These are phyloP conservation scores for Tachina lurida DNA, from an alignment of 2,888 invertebrate species.

Conservation along the genomic window DNA sequence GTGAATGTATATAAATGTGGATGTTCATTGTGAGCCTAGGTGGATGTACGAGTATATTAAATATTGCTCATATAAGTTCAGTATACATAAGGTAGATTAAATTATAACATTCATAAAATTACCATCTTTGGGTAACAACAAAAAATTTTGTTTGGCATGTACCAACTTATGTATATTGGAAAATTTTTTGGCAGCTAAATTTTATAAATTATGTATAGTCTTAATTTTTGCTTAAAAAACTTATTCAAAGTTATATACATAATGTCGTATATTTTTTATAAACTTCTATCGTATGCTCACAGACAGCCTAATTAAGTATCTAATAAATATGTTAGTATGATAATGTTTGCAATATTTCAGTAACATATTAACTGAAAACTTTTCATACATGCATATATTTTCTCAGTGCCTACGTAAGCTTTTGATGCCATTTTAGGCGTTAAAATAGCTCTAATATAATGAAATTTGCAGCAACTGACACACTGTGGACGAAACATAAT, in stretches of 20 bases:
- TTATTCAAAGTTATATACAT: background rate
- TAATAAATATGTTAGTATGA: background rate
- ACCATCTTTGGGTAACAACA: conserved; percentile 30
- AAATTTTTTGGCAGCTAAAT: background rate
- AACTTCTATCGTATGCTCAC: background rate
- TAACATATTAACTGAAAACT: too few species aligned
- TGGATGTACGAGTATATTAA: background rate
- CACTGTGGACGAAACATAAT: too few species aligned
- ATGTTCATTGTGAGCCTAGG: background rate
- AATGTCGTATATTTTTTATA: background rate
- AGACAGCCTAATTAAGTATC: conserved; percentile 1
- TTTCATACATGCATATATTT: too few species aligned
- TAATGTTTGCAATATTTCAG: background rate
- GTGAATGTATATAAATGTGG: background rate
- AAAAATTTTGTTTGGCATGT: background rate
- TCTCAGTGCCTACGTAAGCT: too few species aligned
- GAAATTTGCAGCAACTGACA: too few species aligned
- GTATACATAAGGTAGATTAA: conserved; percentile 27
- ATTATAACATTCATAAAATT: conserved; percentile 43
- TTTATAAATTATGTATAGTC: background rate
- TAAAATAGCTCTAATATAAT: too few species aligned
- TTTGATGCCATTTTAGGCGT: too few species aligned
- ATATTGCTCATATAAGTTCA: background rate
- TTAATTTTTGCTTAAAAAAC: background rate
- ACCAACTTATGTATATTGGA: background rate